Evolutionary conservation across 2,113 vertebrate genomes (phyloP).

Genomic region (Theropithecus gelada): DNA sequence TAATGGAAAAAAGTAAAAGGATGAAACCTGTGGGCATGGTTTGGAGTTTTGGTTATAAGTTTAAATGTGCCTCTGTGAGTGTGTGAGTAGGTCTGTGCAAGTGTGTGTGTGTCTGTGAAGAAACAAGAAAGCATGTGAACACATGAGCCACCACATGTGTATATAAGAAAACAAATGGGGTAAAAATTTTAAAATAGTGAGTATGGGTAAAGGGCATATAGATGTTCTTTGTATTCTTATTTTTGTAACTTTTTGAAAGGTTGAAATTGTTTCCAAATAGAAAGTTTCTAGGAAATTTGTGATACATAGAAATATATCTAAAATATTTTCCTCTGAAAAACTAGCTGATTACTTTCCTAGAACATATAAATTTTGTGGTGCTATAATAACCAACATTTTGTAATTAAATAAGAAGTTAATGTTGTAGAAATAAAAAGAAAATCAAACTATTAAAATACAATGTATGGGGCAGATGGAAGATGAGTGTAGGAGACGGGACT

Average conservation of each 20-base stretch:
- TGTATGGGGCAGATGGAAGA: background rate
- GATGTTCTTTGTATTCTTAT: background rate
- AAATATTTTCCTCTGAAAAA: conserved; percentile 42
- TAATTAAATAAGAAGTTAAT: conserved; percentile 10
- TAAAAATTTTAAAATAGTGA: background rate
- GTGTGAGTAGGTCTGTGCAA: background rate
- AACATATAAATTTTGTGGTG: background rate
- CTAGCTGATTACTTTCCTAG: background rate
- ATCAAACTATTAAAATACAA: background rate
- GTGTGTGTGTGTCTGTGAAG: too few relatives aligned
- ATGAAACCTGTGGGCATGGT: background rate
- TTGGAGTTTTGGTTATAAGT: background rate
- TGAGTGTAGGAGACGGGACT: too few relatives aligned
- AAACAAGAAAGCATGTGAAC: background rate
- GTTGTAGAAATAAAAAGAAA: conserved; percentile 19
- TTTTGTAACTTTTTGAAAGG: conserved; percentile 1
- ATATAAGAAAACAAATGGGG: background rate
- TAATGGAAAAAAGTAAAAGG: background rate
- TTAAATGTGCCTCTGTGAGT: background rate
- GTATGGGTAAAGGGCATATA: background rate
- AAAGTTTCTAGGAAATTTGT: background rate
- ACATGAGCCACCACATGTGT: background rate
- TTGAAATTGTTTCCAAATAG: conserved; percentile 29
- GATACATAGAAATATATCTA: background rate
- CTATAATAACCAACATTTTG: background rate